These are phyloP conservation scores for Akabosia matsudoensis DNA, from an alignment of 1,140 invertebrate genomes.

Conservation along the genomic window DNA sequence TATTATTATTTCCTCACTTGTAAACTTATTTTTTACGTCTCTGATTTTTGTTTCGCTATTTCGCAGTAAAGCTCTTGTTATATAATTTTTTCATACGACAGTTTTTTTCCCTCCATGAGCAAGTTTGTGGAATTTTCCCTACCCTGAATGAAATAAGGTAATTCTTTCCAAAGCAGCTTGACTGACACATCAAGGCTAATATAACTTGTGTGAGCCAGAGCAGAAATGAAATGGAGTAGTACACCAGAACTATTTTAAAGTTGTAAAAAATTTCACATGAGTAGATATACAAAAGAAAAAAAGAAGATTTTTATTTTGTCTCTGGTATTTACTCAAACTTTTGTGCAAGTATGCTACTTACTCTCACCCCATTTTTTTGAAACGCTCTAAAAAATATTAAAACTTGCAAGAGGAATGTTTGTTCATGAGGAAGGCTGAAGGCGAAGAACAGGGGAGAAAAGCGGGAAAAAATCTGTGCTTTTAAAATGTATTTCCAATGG, in stretches of 20 bases:
- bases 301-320: neutral
- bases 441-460: no score
- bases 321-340: neutral
- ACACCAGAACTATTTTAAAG: neutral
- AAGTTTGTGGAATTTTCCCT: no score
- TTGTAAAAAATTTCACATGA: neutral
- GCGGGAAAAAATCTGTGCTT: no score
- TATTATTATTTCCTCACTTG: neutral
- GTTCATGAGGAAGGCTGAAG: no score
- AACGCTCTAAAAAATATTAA: no score
- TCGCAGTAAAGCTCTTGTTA: neutral
- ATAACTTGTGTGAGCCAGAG: neutral
- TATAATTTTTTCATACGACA: neutral
- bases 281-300: neutral
- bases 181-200: neutral
- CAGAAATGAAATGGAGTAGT: neutral
- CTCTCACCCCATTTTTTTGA: no score
- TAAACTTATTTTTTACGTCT: neutral
- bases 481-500: no score
- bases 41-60: neutral
- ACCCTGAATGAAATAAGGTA: no score
- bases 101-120: neutral
- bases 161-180: neutral
- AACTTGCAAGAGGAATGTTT: no score
- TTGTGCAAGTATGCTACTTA: no score